Evolutionary conservation across 2,113 vertebrate species (phyloP).

Genomic region (Carollia perspicillata): DNA sequence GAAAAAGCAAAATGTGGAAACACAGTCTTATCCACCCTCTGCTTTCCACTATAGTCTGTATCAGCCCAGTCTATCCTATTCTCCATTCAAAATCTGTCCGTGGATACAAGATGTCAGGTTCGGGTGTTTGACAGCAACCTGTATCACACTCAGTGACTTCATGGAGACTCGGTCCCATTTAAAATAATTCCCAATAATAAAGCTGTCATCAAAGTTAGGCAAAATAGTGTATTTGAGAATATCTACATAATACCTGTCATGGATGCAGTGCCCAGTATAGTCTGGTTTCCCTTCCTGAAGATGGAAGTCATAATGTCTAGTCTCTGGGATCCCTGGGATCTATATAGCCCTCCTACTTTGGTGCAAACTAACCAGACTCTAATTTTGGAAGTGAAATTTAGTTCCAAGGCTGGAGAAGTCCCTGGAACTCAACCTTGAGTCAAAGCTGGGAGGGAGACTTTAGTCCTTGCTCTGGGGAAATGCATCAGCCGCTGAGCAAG

Average conservation of each 20-base stretch:
- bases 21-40: not conserved
- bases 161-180: not conserved
- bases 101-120: not conserved
- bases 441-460: not conserved
- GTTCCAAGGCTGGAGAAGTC: not conserved
- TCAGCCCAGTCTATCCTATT: not conserved
- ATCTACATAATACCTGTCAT: not conserved
- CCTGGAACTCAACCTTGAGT: not conserved
- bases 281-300: not conserved
- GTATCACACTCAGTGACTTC: not conserved
- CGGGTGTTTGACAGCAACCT: not conserved
- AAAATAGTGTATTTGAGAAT: not conserved
- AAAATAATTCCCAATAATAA: not conserved
- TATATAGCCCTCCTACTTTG: not conserved
- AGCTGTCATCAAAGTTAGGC: not conserved
- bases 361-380: not conserved
- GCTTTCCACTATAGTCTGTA: not conserved
- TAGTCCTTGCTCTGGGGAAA: not conserved
- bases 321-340: not conserved
- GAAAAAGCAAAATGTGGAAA: not conserved
- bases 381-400: not conserved
- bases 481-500: not conserved
- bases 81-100: not conserved
- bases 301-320: not conserved
- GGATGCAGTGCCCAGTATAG: fast-evolving